phyloP scores from a whole-genome alignment of 2,888 invertebrate species.

The Dynastes grantii region DNA sequence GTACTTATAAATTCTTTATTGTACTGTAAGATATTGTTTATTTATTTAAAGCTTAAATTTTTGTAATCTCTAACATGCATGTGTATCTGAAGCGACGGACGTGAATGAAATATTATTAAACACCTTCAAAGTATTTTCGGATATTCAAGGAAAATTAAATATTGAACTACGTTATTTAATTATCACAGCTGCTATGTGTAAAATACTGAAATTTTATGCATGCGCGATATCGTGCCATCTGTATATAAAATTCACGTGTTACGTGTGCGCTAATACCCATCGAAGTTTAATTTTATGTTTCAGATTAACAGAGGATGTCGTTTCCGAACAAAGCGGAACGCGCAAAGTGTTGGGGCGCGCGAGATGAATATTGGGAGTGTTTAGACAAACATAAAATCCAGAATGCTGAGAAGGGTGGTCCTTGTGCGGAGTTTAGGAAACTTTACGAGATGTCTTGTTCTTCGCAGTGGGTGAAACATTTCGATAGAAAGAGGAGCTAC shows the following conservation, averaged over 20 bases:
- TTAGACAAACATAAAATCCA: slow-evolving; percentile 80
- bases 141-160: slow-evolving; percentile 53
- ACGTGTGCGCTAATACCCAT: slow-evolving; percentile 28
- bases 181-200: no score
- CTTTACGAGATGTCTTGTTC: slow-evolving; percentile 86
- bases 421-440: slow-evolving; percentile 81
- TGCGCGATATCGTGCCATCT: slow-evolving; percentile 50
- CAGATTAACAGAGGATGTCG: slow-evolving; percentile 75
- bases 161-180: slow-evolving; percentile 52
- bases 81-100: background rate
- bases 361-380: slow-evolving; percentile 94
- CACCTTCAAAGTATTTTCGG: slow-evolving; percentile 52
- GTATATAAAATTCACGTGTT: slow-evolving; percentile 37
- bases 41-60: no score
- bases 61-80: background rate
- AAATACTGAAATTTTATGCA: no score
- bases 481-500: slow-evolving; percentile 92
- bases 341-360: slow-evolving; percentile 86
- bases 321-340: slow-evolving; percentile 87
- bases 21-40: no score
- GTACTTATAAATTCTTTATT: no score
- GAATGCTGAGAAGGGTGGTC: slow-evolving; percentile 71
- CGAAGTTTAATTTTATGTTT: slow-evolving; percentile 42
- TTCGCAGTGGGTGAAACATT: slow-evolving; percentile 92
- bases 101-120: slow-evolving; percentile 44